Evolutionary conservation across 1,140 invertebrate genomes (phyloP).

Genomic region (Proales similis): DNA sequence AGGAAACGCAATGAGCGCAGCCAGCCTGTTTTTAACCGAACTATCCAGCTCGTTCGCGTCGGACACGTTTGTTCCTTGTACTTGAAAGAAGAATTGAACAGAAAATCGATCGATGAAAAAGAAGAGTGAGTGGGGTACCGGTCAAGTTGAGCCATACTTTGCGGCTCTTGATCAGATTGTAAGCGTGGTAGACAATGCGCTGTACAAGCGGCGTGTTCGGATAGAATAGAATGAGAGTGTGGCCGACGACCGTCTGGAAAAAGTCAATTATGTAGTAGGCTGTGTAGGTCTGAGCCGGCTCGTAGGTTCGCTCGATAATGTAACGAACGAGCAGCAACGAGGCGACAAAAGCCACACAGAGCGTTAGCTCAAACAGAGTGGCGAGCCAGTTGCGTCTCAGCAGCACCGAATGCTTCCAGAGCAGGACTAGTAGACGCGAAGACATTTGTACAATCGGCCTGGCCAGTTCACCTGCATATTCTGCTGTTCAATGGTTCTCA

Average conservation of each 20-base stretch:
- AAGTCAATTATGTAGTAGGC: constrained; percentile 14
- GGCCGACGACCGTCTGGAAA: constrained; percentile 11
- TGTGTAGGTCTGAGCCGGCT: not conserved
- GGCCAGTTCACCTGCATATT: too few species aligned
- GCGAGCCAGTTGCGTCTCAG: not conserved
- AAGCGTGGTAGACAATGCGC: constrained; percentile 11
- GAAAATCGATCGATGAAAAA: not conserved
- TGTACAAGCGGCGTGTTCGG: constrained; percentile 2
- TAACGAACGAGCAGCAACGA: constrained; percentile 4
- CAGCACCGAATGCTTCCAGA: constrained; percentile 20
- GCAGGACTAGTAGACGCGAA: too few species aligned
- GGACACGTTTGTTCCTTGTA: constrained; percentile 29
- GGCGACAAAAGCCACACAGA: constrained; percentile 6
- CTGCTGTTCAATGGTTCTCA: too few species aligned
- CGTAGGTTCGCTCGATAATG: constrained; percentile 8
- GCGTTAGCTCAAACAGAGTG: not conserved
- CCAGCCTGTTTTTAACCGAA: constrained; percentile 2
- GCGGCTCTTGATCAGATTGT: constrained; percentile 17
- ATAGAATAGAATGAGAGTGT: constrained; percentile 21
- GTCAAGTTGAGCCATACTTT: constrained; percentile 25
- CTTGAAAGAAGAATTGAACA: not conserved
- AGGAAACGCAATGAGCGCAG: constrained; percentile 24
- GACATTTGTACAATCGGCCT: too few species aligned
- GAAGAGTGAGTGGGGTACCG: not conserved
- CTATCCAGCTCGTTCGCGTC: not conserved